These are phyloP conservation scores for Dryococelus australis DNA, from an alignment of 2,888 invertebrate genomes.

Conservation along the genomic window DNA sequence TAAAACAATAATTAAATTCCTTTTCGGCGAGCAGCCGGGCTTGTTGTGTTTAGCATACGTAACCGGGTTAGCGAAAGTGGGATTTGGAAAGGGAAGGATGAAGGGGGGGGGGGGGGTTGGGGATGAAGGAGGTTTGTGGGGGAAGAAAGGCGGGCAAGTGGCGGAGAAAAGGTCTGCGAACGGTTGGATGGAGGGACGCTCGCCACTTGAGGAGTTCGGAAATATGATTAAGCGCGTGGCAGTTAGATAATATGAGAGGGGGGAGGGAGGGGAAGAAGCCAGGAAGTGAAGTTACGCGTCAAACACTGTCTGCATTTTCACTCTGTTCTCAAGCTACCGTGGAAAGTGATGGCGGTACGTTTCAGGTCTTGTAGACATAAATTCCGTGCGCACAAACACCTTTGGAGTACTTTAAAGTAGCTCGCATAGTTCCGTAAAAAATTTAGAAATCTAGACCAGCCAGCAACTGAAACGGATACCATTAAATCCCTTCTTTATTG, in stretches of 20 bases:
- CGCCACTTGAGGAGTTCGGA: background rate
- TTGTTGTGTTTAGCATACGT: slow-evolving; percentile 42
- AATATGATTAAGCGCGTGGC: slow-evolving; percentile 19
- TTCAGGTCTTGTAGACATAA: too few relatives aligned
- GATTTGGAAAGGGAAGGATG: too few relatives aligned
- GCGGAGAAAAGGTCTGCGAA: background rate
- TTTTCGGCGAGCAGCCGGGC: slow-evolving; percentile 35
- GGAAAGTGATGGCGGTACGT: too few relatives aligned
- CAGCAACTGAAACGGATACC: too few relatives aligned
- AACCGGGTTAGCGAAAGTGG: slow-evolving; percentile 39
- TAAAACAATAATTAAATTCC: slow-evolving; percentile 46
- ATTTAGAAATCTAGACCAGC: too few relatives aligned
- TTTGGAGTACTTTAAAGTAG: too few relatives aligned
- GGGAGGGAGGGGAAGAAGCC: background rate
- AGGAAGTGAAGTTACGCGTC: slow-evolving; percentile 8
- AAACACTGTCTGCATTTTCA: background rate
- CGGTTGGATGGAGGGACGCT: background rate
- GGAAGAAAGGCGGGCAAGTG: background rate
- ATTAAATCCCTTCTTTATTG: too few relatives aligned
- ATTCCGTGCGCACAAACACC: too few relatives aligned
- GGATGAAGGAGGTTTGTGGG: background rate
- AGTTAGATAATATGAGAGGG: too few relatives aligned
- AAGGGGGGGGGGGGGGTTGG: slow-evolving; percentile 12
- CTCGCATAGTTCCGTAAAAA: too few relatives aligned
- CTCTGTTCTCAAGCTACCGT: too few relatives aligned